Evolutionary conservation across 2,888 invertebrate species (phyloP).

Genomic region (Stenolophus ochropezus): DNA sequence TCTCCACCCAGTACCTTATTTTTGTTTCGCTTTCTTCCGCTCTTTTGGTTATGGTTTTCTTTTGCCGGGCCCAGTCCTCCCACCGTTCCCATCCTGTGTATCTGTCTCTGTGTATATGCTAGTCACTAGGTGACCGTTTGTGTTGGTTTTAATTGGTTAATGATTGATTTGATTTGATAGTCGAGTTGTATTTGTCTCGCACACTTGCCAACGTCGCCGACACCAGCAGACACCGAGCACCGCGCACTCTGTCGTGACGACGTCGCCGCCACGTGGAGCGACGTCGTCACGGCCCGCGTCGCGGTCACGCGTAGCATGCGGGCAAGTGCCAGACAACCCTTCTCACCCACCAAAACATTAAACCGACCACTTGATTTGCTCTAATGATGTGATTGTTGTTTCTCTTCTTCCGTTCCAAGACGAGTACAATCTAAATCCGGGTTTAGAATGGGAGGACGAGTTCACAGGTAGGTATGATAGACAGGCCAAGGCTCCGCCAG

Average conservation of each 20-base stretch:
- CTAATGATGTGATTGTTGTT: conserved; percentile 57
- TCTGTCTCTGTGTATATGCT: conserved; percentile 14
- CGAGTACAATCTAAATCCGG: conserved; percentile 99
- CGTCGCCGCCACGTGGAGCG: conserved; percentile 6
- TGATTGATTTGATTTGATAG: conserved; percentile 33
- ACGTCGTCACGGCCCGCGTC: conserved; percentile 17
- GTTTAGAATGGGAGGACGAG: conserved; percentile 99
- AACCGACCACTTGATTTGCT: conserved; percentile 39
- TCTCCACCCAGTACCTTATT: conserved; percentile 63
- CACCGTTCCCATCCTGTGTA: conserved; percentile 17
- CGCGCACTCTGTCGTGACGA: conserved; percentile 29
- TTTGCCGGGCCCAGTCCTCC: conserved; percentile 11
- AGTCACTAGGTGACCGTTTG: conserved; percentile 18
- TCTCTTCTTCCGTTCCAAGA: conserved; percentile 86
- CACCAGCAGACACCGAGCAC: conserved; percentile 31
- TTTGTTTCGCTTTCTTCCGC: conserved; percentile 63
- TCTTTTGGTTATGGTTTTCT: conserved; percentile 66
- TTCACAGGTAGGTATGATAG: conserved; percentile 94
- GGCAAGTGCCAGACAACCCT: conserved; percentile 56
- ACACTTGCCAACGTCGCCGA: conserved; percentile 48
- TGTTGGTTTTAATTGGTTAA: conserved; percentile 19
- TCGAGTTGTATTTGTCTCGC: conserved; percentile 50
- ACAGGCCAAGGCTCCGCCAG: conserved; percentile 40
- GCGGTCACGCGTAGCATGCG: conserved; percentile 56
- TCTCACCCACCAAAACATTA: conserved; percentile 35